A percentile compares a stretch with the other conserved stretches of the same genome.
Conservation (phyloP, 2,888 invertebrate species). For the Xylota segnis region DNA sequence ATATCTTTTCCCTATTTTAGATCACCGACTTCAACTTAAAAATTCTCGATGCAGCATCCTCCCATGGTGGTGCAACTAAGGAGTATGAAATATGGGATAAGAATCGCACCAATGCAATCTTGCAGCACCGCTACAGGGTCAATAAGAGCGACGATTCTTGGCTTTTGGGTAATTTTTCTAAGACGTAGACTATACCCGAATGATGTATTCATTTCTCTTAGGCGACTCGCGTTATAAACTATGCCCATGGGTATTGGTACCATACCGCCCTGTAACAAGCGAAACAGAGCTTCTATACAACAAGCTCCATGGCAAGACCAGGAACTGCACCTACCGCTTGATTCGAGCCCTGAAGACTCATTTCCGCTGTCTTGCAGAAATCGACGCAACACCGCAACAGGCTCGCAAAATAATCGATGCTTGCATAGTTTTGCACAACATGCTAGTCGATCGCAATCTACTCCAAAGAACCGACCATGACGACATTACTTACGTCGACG, state of each 20-base stretch:
- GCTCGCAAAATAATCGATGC: background rate
- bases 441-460: background rate
- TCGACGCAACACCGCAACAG: background rate
- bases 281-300: background rate
- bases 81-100: background rate
- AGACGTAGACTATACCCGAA: too few species aligned
- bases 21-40: background rate
- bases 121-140: background rate
- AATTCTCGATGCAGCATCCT: background rate
- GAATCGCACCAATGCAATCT: background rate
- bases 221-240: background rate
- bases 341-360: background rate
- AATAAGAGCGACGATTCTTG: background rate
- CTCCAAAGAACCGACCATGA: background rate
- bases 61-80: background rate
- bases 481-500: background rate
- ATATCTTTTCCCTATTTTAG: background rate
- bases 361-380: background rate
- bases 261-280: background rate
- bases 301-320: background rate
- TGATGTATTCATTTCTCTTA: background rate
- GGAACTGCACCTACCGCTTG: background rate
- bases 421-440: background rate
- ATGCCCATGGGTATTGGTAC: background rate
- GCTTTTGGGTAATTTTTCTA: background rate